Evolutionary conservation across 1,140 invertebrate species (phyloP).

Genomic region (Cataglyphis hispanica): DNA sequence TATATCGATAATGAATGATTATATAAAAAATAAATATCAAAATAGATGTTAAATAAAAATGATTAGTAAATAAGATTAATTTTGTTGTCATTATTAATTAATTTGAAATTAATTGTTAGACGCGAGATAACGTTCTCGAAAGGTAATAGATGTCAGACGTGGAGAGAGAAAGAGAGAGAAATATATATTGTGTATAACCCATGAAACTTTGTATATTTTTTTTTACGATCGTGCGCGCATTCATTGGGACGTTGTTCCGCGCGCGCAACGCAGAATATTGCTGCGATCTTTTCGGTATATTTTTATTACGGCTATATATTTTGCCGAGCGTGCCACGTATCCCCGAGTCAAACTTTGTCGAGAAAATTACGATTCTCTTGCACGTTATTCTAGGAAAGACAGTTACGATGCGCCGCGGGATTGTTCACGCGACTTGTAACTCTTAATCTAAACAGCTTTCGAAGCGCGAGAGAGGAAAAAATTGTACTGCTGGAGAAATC

Average conservation of each 20-base stretch:
- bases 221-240: conserved; percentile 18
- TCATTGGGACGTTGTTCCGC: conserved; percentile 3
- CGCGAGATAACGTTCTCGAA: neutral
- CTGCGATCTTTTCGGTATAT: conserved; percentile 50
- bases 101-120: neutral
- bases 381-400: conserved; percentile 57
- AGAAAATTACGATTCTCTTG: conserved; percentile 50
- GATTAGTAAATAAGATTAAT: neutral
- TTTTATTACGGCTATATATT: conserved; percentile 58
- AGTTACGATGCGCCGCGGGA: conserved; percentile 42
- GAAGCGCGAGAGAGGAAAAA: neutral
- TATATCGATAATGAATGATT: neutral
- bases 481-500: neutral
- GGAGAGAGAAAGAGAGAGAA: neutral
- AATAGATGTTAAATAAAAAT: neutral
- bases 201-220: conserved; percentile 27
- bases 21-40: neutral
- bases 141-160: neutral
- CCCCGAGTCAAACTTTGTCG: conserved; percentile 27
- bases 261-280: conserved; percentile 15
- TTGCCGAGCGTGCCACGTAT: conserved; percentile 15
- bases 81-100: neutral
- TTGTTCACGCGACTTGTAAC: conserved; percentile 44
- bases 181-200: neutral
- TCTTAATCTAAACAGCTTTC: conserved; percentile 27